Percentiles rank a stretch among this genome's conserved stretches.
Evolutionary conservation across 2,113 vertebrate species (phyloP).

Genomic region (Enhydra lutris): DNA sequence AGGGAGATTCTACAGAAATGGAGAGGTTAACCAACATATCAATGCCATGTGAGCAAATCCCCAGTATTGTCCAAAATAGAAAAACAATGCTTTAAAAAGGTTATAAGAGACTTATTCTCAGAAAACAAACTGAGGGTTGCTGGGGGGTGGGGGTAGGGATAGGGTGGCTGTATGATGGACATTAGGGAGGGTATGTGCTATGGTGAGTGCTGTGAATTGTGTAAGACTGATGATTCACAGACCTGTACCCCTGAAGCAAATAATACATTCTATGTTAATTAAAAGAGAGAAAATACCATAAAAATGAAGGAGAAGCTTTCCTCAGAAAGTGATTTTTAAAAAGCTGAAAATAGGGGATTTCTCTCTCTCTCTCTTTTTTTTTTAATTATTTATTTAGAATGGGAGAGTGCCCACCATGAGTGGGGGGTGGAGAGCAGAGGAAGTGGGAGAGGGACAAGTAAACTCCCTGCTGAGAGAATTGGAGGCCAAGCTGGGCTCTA

Average conservation of each 20-base stretch:
- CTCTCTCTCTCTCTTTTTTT: neutral
- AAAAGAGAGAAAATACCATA: neutral
- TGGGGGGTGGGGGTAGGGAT: no score
- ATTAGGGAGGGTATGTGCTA: no score
- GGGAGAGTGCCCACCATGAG: neutral
- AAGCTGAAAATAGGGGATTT: neutral
- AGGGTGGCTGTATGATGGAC: no score
- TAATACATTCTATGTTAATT: no score
- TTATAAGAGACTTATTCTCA: no score
- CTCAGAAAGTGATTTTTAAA: neutral
- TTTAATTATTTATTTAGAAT: neutral
- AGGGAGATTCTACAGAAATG: neutral
- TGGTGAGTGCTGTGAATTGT: no score
- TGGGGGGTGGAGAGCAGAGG: neutral
- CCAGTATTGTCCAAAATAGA: neutral
- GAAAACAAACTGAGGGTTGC: no score
- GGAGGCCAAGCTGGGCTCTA: neutral
- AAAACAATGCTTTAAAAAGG: neutral
- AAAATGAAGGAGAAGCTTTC: neutral
- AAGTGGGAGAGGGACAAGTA: neutral
- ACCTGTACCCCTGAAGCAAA: no score
- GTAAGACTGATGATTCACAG: no score
- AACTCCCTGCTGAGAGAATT: neutral
- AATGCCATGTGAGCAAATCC: neutral
- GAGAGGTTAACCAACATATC: neutral